These are phyloP conservation scores for Blomia tropicalis DNA, from an alignment of 2,888 invertebrate genomes.

Conservation along the genomic window DNA sequence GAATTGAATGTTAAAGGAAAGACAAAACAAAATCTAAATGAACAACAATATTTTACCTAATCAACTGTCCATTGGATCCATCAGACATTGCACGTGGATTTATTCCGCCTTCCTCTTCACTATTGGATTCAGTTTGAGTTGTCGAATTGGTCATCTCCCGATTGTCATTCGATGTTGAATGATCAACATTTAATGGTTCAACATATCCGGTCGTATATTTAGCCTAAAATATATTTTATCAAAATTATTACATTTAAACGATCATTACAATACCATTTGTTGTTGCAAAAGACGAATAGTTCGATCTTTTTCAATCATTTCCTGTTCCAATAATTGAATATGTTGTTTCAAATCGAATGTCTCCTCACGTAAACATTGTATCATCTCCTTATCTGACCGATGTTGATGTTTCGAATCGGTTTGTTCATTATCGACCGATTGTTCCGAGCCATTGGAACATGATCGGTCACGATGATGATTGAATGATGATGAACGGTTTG, in stretches of 20 bases:
- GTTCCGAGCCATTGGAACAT: neutral
- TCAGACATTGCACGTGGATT: constrained; percentile 18
- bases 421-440: neutral
- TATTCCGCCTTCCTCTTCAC: constrained; percentile 8
- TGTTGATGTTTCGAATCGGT: too few relatives aligned
- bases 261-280: constrained; percentile 42
- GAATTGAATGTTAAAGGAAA: neutral
- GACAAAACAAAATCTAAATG: neutral
- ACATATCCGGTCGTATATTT: constrained; percentile 14
- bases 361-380: constrained; percentile 24
- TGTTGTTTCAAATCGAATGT: constrained; percentile 29
- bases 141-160: constrained; percentile 9
- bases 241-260: neutral
- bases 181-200: neutral
- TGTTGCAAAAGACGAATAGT: constrained; percentile 62
- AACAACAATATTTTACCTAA: constrained; percentile 22
- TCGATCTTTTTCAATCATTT: constrained; percentile 69
- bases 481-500: neutral
- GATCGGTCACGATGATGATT: neutral
- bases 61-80: constrained; percentile 22
- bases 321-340: constrained; percentile 42
- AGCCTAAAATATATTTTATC: constrained; percentile 1
- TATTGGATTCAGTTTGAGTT: constrained; percentile 16
- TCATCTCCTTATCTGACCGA: neutral
- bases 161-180: neutral